phyloP scores from a whole-genome alignment of 2,113 vertebrate species.

The Strigops habroptila region DNA sequence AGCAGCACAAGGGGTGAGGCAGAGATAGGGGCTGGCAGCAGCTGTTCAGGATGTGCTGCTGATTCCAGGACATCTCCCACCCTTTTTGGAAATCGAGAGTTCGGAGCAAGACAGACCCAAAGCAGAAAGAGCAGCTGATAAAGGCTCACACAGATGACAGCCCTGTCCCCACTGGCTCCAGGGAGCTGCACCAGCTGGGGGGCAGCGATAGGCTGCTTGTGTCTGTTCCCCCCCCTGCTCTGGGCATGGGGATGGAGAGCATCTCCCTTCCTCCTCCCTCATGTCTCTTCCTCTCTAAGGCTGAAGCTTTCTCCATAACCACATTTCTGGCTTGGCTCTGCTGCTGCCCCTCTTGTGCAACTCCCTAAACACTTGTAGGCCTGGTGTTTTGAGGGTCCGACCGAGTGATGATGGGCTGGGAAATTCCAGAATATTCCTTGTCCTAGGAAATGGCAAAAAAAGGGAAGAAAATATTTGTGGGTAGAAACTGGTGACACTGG shows the following conservation, averaged over 20 bases:
- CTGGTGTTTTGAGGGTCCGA: neutral
- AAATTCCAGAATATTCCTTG: neutral
- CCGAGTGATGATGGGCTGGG: neutral
- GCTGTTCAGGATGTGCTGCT: conserved; percentile 41
- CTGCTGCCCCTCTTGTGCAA: neutral
- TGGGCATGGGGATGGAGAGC: neutral
- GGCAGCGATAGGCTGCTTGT: conserved; percentile 21
- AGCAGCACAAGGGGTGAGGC: neutral
- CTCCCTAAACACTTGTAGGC: neutral
- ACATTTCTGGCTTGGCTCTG: neutral
- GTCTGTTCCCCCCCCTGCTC: neutral
- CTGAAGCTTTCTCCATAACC: neutral
- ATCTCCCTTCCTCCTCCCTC: conserved; percentile 4
- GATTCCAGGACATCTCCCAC: conserved; percentile 33
- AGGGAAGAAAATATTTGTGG: neutral
- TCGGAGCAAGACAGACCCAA: neutral
- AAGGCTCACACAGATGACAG: neutral
- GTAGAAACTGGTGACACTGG: neutral
- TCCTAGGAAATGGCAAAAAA: neutral
- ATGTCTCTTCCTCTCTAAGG: neutral
- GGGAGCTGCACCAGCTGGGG: conserved; percentile 38
- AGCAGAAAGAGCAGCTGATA: conserved; percentile 22
- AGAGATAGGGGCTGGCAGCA: conserved; percentile 34
- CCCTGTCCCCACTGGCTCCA: neutral
- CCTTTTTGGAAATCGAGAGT: neutral